Evolutionary conservation across 2,888 invertebrate species (phyloP), one percentile per base, ranked within the genome.

Genomic region (Phlogophora meticulosa): DNA sequence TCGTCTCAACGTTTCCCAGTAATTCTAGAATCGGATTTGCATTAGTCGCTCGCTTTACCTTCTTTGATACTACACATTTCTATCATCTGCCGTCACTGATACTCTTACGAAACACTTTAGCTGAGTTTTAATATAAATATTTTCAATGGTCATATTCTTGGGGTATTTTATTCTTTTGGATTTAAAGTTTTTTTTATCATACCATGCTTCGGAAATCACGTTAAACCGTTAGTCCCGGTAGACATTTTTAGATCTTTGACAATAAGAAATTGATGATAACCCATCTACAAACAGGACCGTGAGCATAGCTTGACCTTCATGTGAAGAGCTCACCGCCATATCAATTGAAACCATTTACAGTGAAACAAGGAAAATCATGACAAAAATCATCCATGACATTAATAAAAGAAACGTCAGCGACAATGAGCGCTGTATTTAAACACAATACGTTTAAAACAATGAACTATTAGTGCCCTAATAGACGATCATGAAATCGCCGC

Each of bases 361-460:
- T 28, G 34, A 52, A 5, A 48, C 24, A 61, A 68, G 32, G 49
- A 51, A 51, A 45, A 68, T n/a, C 4, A 17, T 2, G 1, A 43
- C 15, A 22, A 49, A 17, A 36, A 3, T 3, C 1, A 42, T 36
- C 48, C 15, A 74, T 48, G 11, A 49, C 7, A 15, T 34, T 10
- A 53, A 28, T 38, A 58, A 48, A 36, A 28, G 45, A 22, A 1
- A 45, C 38, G 20, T 42, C 40, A 32, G 7, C 1, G 22, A 43
- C 20, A 56, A 56, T 43, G 22, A 57, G 9, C 11, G 9, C 24
- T 43, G 7, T 17, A 53, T 24, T 10, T 13, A 42, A 57, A 42
- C 4, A 2, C 42, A 60, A 60, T 62, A 45, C 20, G 7, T 42
- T 58, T 45, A 22, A 57, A 65, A 78, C 79, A 67, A 72, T 69